Evolutionary conservation across 2,888 invertebrate genomes (phyloP), one percentile per base, ranked within the genome.

Genomic region (Mythimna vitellina): DNA sequence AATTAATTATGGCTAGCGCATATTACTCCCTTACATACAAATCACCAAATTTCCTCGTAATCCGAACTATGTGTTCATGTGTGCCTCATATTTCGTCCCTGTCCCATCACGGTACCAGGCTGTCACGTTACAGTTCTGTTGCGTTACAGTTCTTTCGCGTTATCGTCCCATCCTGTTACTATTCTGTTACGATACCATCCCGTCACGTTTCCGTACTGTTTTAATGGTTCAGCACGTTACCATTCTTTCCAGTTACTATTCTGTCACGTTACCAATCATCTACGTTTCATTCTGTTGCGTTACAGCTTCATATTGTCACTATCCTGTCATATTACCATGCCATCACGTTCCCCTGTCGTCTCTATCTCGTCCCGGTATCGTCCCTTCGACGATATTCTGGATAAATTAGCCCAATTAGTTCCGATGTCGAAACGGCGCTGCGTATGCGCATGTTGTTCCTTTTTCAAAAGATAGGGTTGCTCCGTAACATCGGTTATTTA

Each of bases 401-500:
- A 91, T 92, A 92, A 91, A 92, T 92, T 92, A 89, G 86, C 75
- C 92, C 91, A 93, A 93, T 93, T 93, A 93, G 93, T 92, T 89
- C 83, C 82, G 83, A 84, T 81, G 85, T 87, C 85, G 79, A 81
- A 86, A 82, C 80, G 46, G 81, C 60, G 71, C 80, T 76, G 83
- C 78, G 86, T 76, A 73, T 61, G 78, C 83, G 85, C 76, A 79
- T 80, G 70, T 81, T 77, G 66, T 84, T 80, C 72, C 68, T 83
- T 86, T 86, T 86, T 76, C 66, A 64, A 80, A 79, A 78, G 82
- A 83, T 86, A 83, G 85, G 84, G 85, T 86, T 85, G 85, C 79
- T 76, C 29, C 85, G 76, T 81, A 76, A 81, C 68, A 61, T 67
- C 32, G 61, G 80, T 85, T 74, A 85, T 85, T 85, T 82, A 86